Percentiles rank a stretch among this genome's conserved stretches.
Conservation (phyloP, 2,888 invertebrate genomes). For the Deilephila porcellus region DNA sequence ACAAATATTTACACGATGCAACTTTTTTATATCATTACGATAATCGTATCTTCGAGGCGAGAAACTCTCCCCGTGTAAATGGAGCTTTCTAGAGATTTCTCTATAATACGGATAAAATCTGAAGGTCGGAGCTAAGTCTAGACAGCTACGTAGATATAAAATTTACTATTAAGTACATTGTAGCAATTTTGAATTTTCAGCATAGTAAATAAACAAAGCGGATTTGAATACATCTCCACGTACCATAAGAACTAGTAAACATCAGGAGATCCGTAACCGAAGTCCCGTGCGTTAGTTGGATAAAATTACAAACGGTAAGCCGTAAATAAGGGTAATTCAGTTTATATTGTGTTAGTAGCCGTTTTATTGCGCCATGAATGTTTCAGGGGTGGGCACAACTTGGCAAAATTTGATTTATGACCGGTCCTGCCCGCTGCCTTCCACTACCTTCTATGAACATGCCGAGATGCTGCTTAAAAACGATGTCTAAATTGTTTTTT, state of each 20-base stretch:
- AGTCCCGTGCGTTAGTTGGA: constrained; percentile 20
- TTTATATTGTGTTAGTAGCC: constrained; percentile 29
- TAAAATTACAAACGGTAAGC: constrained; percentile 22
- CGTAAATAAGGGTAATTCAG: constrained; percentile 24
- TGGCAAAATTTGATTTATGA: constrained; percentile 51
- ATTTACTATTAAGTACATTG: too few species aligned
- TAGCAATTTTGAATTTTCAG: too few species aligned
- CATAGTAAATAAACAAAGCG: too few species aligned
- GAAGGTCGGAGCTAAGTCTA: too few species aligned
- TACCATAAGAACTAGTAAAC: background rate
- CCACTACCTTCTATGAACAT: background rate
- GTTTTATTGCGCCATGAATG: constrained; percentile 51
- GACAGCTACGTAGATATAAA: too few species aligned
- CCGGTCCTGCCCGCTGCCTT: background rate
- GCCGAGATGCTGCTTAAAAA: background rate
- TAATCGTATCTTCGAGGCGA: too few species aligned
- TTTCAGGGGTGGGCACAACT: constrained; percentile 51
- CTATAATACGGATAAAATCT: too few species aligned
- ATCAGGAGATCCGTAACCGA: background rate
- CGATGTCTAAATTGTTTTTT: background rate
- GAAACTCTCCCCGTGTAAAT: too few species aligned
- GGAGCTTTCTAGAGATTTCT: too few species aligned
- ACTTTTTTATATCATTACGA: too few species aligned
- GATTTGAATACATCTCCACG: too few species aligned
- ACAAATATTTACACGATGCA: too few species aligned